Evolutionary conservation across 2,888 invertebrate genomes (phyloP), one percentile per base, ranked within the genome.

Genomic region (Ectemnius continuus): DNA sequence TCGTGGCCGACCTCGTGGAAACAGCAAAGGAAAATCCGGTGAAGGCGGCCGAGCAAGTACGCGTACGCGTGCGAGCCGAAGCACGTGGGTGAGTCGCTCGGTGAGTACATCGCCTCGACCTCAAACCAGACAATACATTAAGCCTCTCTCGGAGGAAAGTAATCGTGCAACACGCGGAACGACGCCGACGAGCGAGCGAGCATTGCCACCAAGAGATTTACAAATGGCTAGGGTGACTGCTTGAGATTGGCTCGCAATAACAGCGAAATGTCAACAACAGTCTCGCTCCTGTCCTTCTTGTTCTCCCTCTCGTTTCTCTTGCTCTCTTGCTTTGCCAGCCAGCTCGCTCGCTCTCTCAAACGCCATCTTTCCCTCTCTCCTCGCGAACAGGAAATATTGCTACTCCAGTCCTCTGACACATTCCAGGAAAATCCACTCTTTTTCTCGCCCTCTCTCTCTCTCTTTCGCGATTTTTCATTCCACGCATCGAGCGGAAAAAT

Each of bases 251-350:
- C 73, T 59, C 61, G 68, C 56, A 74, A 81, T 72, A 63, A 80
- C 78, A 75, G 73, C 76, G 78, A 82, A 82, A 82, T 83, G 73
- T 80, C 80, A 82, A 76, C 80, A 36, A 36, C 36, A 36, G 36
- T 36, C 36, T 36, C 36, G 36, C 52, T 52, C 16, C 16, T 52
- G 52, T 52, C 52, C 52, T 52, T 16, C 52, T 52, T 13, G n/a
- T 14, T 14, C 52, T 8, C 52, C n/a, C 16, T 52, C 52, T 52
- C 48, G 70, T 67, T 67, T 60, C 48, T 48, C 48, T 16, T 48
- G 2, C 48, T 48, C 48, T 16, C 4, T 16, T 3, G 11, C 47
- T n/a, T 47, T 13, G 1, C 3, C 48, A 2, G 1, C 14, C 2
- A 52, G 4, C 16, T 8, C 36, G 0, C 36, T 6, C 36, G 8